Percentiles rank a stretch among this genome's conserved stretches.
phyloP scores from a whole-genome alignment of 1,140 invertebrate genomes.

The Drosophila pseudoobscura region DNA sequence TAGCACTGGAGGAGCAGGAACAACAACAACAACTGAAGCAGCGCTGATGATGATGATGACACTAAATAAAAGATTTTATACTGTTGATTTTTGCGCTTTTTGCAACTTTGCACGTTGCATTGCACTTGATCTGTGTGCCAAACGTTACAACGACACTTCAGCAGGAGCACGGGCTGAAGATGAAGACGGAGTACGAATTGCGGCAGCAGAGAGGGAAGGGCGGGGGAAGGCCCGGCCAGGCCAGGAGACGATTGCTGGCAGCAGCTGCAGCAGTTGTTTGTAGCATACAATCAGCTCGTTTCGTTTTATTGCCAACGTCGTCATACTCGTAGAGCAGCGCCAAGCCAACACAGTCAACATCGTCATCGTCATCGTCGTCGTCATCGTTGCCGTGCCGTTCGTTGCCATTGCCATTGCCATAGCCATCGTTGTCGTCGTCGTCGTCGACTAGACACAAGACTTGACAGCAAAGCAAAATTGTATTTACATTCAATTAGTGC shows the following conservation, averaged over 20 bases:
- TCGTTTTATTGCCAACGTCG: constrained; percentile 78
- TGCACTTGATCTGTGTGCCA: constrained; percentile 82
- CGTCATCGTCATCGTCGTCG: constrained; percentile 40
- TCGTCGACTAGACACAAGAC: constrained; percentile 77
- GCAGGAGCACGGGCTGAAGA: constrained; percentile 32
- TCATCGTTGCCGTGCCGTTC: constrained; percentile 6
- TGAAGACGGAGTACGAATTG: not conserved
- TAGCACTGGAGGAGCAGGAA: constrained; percentile 28
- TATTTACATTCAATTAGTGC: constrained; percentile 82
- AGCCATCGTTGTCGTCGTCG: constrained; percentile 9
- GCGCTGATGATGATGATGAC: constrained; percentile 62
- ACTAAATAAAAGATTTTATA: constrained; percentile 82
- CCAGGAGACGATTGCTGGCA: constrained; percentile 20
- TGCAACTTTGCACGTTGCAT: constrained; percentile 80
- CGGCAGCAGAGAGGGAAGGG: too few relatives aligned
- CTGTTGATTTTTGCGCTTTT: constrained; percentile 82
- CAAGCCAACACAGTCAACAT: constrained; percentile 22
- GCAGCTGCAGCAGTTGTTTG: constrained; percentile 72
- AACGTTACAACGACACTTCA: constrained; percentile 78
- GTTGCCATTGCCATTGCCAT: constrained; percentile 15
- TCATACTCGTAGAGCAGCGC: constrained; percentile 39
- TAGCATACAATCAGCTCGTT: constrained; percentile 80
- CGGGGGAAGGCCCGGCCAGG: not conserved
- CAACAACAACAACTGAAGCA: not conserved
- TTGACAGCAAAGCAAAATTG: constrained; percentile 82